Conservation (phyloP, 2,797 vertebrate species). For the Channallabes apus region DNA sequence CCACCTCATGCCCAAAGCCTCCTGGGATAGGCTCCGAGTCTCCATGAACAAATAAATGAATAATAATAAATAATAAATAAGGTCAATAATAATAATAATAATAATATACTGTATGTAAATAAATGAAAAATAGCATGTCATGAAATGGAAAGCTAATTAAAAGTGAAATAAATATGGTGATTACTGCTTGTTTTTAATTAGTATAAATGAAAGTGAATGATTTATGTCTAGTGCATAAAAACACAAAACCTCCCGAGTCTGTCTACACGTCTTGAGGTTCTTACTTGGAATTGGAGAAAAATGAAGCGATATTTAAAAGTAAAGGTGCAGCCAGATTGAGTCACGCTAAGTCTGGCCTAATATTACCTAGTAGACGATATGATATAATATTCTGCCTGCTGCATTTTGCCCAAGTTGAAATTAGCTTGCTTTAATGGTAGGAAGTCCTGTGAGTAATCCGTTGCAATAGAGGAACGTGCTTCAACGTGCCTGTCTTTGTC, state of each 20-base stretch:
- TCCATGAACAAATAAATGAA: too few species aligned
- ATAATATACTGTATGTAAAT: not conserved
- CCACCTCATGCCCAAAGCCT: too few species aligned
- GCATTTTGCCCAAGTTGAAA: not conserved
- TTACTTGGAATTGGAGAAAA: too few species aligned
- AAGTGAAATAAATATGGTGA: not conserved
- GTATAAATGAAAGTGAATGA: not conserved
- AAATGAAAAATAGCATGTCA: not conserved
- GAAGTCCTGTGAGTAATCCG: not conserved
- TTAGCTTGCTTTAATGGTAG: not conserved
- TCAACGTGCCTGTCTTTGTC: not conserved
- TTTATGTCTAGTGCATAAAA: not conserved
- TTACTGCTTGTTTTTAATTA: not conserved
- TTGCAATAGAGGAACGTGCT: not conserved
- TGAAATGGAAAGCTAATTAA: not conserved
- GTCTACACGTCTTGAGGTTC: not conserved
- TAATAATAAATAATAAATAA: too few species aligned
- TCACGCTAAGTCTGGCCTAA: not conserved
- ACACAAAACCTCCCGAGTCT: too few species aligned
- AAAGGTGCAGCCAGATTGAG: not conserved
- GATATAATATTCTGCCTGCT: not conserved
- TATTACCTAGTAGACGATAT: too few species aligned
- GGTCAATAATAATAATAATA: not conserved
- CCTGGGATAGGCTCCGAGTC: too few species aligned
- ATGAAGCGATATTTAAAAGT: too few species aligned